phyloP scores from a whole-genome alignment of 2,797 vertebrate species.

The Podarcis siculus region DNA sequence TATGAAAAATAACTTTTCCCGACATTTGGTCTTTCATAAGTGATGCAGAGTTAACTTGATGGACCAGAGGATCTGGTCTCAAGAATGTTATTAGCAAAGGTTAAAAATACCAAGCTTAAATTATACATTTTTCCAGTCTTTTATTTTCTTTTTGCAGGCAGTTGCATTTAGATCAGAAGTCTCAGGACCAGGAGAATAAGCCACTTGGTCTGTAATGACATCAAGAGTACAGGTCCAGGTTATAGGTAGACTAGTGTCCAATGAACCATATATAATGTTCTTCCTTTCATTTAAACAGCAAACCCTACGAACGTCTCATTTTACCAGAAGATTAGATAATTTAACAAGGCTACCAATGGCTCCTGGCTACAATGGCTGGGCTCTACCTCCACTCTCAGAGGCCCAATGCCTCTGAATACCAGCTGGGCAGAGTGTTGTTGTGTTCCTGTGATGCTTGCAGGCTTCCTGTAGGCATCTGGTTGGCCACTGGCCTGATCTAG shows the following conservation, averaged over 20 bases:
- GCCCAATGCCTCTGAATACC: no score
- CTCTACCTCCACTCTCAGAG: no score
- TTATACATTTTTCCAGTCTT: background rate
- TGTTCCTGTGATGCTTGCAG: no score
- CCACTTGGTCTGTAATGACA: background rate
- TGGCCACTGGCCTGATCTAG: no score
- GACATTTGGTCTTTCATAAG: background rate
- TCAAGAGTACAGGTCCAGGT: background rate
- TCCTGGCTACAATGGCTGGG: no score
- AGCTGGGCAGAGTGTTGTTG: no score
- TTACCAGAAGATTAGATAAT: background rate
- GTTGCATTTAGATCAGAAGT: background rate
- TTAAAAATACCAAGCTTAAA: background rate
- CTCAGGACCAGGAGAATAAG: background rate
- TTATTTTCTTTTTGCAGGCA: background rate
- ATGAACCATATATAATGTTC: background rate
- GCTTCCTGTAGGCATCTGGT: no score
- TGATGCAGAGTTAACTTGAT: conserved; percentile 5
- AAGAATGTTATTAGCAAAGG: conserved; percentile 29
- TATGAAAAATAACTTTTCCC: background rate
- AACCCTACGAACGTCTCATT: background rate
- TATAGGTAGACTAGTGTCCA: background rate
- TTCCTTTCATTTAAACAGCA: background rate
- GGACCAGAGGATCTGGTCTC: background rate
- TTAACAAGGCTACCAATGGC: no score